phyloP scores from a whole-genome alignment of 2,797 vertebrate genomes.

The Potorous gilbertii region DNA sequence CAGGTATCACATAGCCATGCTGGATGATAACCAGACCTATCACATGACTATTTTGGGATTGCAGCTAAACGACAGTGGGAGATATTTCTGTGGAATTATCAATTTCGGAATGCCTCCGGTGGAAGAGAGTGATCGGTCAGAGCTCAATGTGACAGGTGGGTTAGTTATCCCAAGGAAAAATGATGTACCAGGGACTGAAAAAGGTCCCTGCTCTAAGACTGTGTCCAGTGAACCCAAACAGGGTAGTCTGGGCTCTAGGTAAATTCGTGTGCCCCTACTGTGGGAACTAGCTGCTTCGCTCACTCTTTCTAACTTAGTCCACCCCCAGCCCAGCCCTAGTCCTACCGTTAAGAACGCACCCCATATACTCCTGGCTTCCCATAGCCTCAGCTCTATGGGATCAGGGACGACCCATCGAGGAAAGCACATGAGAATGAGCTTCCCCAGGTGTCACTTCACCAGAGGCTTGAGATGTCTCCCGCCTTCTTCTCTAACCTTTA shows the following conservation, averaged over 20 bases:
- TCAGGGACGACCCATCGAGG: neutral
- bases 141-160: conserved; percentile 81
- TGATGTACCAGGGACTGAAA: neutral
- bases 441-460: neutral
- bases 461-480: neutral
- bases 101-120: neutral
- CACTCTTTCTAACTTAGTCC: neutral
- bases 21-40: neutral
- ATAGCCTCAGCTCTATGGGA: neutral
- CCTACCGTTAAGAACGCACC: neutral
- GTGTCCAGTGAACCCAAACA: neutral
- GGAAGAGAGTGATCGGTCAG: conserved; percentile 66
- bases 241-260: neutral
- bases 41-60: conserved; percentile 74
- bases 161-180: neutral
- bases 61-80: conserved; percentile 75
- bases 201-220: neutral
- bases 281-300: neutral
- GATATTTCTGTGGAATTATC: conserved; percentile 77
- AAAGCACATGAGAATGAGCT: neutral
- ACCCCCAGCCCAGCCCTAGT: neutral
- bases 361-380: neutral
- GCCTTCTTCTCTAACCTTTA: neutral
- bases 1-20: conserved; percentile 62
- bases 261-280: neutral